Evolutionary conservation across 2,888 invertebrate species (phyloP).

Genomic region (Cephus sareptanus): DNA sequence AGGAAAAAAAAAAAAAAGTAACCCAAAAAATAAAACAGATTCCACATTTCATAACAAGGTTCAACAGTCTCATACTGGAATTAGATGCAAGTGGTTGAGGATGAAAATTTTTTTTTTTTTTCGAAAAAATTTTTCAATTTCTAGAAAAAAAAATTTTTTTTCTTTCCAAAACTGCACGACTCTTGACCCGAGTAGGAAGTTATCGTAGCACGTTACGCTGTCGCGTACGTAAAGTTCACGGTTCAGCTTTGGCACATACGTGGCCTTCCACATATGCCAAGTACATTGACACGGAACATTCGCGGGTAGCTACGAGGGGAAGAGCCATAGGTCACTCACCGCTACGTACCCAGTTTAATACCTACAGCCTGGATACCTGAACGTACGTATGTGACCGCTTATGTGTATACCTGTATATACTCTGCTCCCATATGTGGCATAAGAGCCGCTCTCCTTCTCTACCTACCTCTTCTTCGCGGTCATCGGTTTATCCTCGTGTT

Average conservation of each 20-base stretch:
- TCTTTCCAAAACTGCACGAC: neutral
- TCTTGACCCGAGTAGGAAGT: slow-evolving; percentile 12
- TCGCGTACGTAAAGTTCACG: neutral
- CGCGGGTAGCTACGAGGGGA: slow-evolving; percentile 26
- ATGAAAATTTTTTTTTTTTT: neutral
- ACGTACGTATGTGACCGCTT: neutral
- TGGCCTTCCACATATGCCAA: slow-evolving; percentile 24
- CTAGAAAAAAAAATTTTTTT: neutral
- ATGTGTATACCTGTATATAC: neutral
- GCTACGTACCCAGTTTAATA: slow-evolving; percentile 15
- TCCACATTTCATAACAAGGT: neutral
- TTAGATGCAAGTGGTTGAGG: neutral
- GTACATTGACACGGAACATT: slow-evolving; percentile 48
- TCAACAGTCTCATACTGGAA: neutral
- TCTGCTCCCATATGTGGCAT: neutral
- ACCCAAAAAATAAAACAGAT: neutral
- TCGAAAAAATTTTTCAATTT: neutral
- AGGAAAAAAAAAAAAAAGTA: slow-evolving; percentile 1
- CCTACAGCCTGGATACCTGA: neutral
- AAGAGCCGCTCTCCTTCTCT: neutral
- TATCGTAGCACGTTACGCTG: neutral
- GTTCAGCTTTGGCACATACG: neutral
- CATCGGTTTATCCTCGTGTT: neutral
- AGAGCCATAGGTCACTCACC: slow-evolving; percentile 50
- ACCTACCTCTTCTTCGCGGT: neutral